Base-by-base conservation (phyloP, 1,140 invertebrate genomes). In the Zeugodacus cucurbitae region DNA sequence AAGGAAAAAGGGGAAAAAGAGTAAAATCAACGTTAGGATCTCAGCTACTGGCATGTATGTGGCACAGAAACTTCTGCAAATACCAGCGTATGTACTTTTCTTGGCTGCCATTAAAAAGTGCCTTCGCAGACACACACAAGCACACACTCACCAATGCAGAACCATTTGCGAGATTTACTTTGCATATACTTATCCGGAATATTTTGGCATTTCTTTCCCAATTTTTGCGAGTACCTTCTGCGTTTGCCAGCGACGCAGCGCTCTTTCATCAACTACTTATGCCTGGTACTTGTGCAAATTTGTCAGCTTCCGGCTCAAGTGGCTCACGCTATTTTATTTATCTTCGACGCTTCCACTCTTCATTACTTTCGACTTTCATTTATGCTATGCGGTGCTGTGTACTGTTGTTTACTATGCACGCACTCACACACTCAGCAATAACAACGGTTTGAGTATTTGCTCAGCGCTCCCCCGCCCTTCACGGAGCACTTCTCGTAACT, bases 241-340 rank as follows among this genome's bases (percentile, higher is more conserved):
- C 62, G 29, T 29, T 74, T 74, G 70, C 70, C 70, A 74, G 22
- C 74, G 34, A 5, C 44, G 37, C 22, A 11, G 22, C 37, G 10
- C 70, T 4, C 70, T 74, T 74, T 74, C 70, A 74, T 8, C 37
- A 82, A 54, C 34, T 82, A 29, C 26, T 44, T 82, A 82, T 37
- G 17, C 41, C 26, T 29, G 34, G 44, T 54, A 48, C 41, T 54
- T 48, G 37, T n/a, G 41, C 74, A 48, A 54, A 48, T 82, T 82
- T 82, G 41, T 82, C 74, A 82, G 74, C 74, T 82, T 82, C 41
- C 74, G 37, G 26, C 41, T 82, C 74, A 82, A 82, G 74, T 82
- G 10, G 74, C 74, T 82, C 74, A 82, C 41, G 74, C 74, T 82
- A 82, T 82, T 82, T 29, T 82, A 82, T 82, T 54, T 82, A 62